Evolutionary conservation across 2,113 vertebrate species (phyloP), one percentile per base, ranked within the genome.

Genomic region (Pygoscelis adeliae): DNA sequence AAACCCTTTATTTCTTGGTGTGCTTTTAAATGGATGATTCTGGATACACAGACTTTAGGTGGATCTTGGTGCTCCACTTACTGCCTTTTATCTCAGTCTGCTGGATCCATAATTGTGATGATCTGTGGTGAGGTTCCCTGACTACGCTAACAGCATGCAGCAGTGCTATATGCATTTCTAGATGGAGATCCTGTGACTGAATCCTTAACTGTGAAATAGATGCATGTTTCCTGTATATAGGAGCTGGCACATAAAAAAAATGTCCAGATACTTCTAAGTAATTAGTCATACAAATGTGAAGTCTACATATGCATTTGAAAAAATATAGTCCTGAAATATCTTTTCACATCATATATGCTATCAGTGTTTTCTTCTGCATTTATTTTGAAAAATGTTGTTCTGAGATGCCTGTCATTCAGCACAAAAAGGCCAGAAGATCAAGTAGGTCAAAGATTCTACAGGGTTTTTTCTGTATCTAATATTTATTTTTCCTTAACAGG

Each of bases 401-500:
- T 11, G 13, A 63, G 3, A 7, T 34, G 56, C 4, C 9, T 61
- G 21, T 53, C 25, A 14, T 71, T 95, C 38, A 71, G n/a, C 49
- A 73, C 5, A 52, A 34, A 42, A 84, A 59, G 17, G 2, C 10
- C 17, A 27, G 59, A 82, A 38, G 23, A 66, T 72, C 16, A 67
- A 71, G 58, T 1, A 20, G 34, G 15, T 88, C 19, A 62, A 66
- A 67, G 7, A 12, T 55, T 38, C 13, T 56, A 7, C 23, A 77
- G 11, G 22, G 5, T 67, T 11, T 92, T 82, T 80, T 58, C 79
- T 74, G 34, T 91, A 50, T 74, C 62, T 93, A 62, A 96, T 56
- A 38, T 78, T 73, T 47, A 50, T 61, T 92, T 96, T 56, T 97
- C 38, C 50, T 96, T 94, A 90, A 83, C 98, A 99, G 99, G 99